These are phyloP conservation scores for Eustalomyia histrio DNA, from an alignment of 2,888 invertebrate genomes.

Conservation along the genomic window DNA sequence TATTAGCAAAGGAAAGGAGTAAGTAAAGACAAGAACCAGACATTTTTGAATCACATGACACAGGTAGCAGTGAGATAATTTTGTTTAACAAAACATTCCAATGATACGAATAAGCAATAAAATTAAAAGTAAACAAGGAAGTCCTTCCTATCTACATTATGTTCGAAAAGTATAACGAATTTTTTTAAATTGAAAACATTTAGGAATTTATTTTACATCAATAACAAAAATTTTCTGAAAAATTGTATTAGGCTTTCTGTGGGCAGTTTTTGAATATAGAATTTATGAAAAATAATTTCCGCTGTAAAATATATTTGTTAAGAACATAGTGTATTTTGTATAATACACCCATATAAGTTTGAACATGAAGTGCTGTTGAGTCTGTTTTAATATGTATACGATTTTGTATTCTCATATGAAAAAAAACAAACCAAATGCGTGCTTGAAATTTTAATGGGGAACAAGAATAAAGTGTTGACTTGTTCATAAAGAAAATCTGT, in stretches of 20 bases:
- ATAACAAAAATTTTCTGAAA: too few relatives aligned
- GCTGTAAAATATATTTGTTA: too few relatives aligned
- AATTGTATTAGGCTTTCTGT: too few relatives aligned
- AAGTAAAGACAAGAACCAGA: conserved; percentile 9
- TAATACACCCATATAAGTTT: background rate
- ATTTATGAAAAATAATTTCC: too few relatives aligned
- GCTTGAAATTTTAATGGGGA: conserved; percentile 50
- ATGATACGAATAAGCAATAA: conserved; percentile 23
- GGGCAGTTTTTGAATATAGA: too few relatives aligned
- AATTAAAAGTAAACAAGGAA: conserved; percentile 48
- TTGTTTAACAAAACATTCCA: conserved; percentile 1
- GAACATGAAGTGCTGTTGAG: conserved; percentile 13
- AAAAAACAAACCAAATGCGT: conserved; percentile 30
- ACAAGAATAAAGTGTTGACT: conserved; percentile 48
- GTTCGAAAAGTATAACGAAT: too few relatives aligned
- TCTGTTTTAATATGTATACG: background rate
- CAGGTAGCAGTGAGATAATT: conserved; percentile 10
- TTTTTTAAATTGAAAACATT: too few relatives aligned
- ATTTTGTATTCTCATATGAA: conserved; percentile 24
- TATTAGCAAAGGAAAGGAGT: background rate
- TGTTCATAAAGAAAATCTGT: conserved; percentile 64
- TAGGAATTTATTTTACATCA: too few relatives aligned
- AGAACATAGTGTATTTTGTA: background rate
- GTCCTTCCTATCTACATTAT: background rate
- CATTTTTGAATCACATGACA: conserved; percentile 15